Evolutionary conservation across 2,797 vertebrate species (phyloP).

Genomic region (Acropternis orthonyx): DNA sequence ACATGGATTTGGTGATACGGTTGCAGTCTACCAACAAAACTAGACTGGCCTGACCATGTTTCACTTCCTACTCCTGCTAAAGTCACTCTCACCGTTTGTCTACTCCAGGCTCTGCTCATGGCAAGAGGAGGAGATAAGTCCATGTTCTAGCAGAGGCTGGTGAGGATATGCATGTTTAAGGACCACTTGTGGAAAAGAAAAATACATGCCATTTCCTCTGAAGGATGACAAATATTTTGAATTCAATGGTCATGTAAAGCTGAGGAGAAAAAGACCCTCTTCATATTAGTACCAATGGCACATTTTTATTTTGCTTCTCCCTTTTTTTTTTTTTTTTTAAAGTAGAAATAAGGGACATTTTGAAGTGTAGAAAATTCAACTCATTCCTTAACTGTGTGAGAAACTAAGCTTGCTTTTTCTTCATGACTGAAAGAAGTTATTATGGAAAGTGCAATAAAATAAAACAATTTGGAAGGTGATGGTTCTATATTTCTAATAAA

Average conservation of each 20-base stretch:
- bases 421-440: neutral
- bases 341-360: neutral
- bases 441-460: neutral
- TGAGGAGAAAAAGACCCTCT: neutral
- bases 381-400: neutral
- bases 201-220: neutral
- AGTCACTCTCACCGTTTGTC: neutral
- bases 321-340: too few species aligned
- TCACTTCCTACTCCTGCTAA: neutral
- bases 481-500: neutral
- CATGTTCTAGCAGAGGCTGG: neutral
- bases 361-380: neutral
- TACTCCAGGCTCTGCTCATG: neutral
- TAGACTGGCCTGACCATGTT: neutral
- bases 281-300: neutral
- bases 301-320: neutral
- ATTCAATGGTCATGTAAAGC: neutral
- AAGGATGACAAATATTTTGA: neutral
- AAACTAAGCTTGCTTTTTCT: neutral
- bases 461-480: neutral
- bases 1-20: too few species aligned
- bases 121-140: neutral
- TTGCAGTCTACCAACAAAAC: neutral
- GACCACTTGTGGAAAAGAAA: neutral
- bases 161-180: neutral